Evolutionary conservation across 1,140 invertebrate species (phyloP), one percentile per base, ranked within the genome.

Genomic region (Hylyphantes graminicola): DNA sequence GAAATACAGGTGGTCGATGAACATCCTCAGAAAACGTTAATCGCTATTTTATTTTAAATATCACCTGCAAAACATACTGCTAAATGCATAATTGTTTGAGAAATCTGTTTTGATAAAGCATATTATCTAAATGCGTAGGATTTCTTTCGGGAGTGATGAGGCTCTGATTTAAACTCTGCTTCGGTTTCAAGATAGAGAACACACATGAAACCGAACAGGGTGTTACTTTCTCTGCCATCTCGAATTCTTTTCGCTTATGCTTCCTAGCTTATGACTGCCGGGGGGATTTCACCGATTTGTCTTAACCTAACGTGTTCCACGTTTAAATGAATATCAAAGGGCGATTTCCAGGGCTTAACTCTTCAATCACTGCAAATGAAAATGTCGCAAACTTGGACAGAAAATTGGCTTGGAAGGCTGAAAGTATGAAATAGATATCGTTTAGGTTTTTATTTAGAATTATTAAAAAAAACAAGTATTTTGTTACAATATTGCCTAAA

Each of bases 311-410:
- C 76, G 65, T 21, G 17, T 12, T 67, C 59, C 15, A 55, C 76
- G 76, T 35, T 67, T 78, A 78, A 78, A 78, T 67, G 76, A 67
- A 68, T 67, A 78, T 78, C 63, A 78, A 78, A 78, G 76, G 67
- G 61, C 21, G 50, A 78, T 78, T 78, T 64, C 61, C 11, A 50
- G 51, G 53, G 55, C n/a, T 57, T 48, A 13, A 10, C 74, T 64
- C 74, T 63, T 76, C 57, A 76, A 76, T 76, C 74, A 76, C 74
- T n/a, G 54, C 72, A 74, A 74, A 74, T 74, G 72, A 74, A 74
- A 74, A 74, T n/a, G 53, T 74, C 72, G 72, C 57, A 35, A 74
- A 74, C 68, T 51, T 70, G 68, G 17, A 19, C 15, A 48, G 17
- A 67, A 35, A 67, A 67, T 67, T 70, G 68, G 7, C 53, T 70